Conservation (phyloP, 2,113 vertebrate genomes). For the Onychorhynchus coronatus region DNA sequence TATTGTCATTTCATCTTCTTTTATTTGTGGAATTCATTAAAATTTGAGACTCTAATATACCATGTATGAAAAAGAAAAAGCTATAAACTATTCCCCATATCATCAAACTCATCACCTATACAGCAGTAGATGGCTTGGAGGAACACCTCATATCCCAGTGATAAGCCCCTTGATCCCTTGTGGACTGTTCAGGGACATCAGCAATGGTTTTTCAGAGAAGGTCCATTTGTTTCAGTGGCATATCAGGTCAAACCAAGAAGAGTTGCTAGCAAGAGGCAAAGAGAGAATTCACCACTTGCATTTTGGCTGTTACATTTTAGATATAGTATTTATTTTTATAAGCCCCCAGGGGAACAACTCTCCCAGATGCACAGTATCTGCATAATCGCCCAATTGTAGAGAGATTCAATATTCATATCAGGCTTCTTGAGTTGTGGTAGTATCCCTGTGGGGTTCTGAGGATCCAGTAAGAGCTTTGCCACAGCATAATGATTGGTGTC, state of each 20-base stretch:
- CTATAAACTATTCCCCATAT: background rate
- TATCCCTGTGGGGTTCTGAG: constrained; percentile 32
- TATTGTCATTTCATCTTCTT: constrained; percentile 60
- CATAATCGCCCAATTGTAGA: constrained; percentile 69
- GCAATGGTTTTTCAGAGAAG: background rate
- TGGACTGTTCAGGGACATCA: fast-evolving
- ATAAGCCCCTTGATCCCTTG: background rate
- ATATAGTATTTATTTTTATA: constrained; percentile 67
- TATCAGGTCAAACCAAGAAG: background rate
- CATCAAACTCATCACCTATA: constrained; percentile 30
- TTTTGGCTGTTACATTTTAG: constrained; percentile 30
- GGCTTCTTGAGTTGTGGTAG: constrained; percentile 46
- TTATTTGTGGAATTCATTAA: constrained; percentile 73
- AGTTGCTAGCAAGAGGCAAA: background rate
- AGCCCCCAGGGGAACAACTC: constrained; percentile 30
- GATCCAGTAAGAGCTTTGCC: constrained; percentile 1
- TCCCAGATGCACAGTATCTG: constrained; percentile 60
- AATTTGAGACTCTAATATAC: constrained; percentile 31
- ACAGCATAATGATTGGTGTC: background rate
- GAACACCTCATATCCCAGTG: background rate
- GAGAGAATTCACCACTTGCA: constrained; percentile 36
- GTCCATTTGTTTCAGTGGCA: background rate
- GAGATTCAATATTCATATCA: constrained; percentile 66
- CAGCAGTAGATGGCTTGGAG: background rate
- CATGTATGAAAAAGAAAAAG: constrained; percentile 20